A percentile compares a stretch with the other conserved stretches of the same genome.
Evolutionary conservation across 2,888 invertebrate genomes (phyloP).

Genomic region (Athrips mouffetella): DNA sequence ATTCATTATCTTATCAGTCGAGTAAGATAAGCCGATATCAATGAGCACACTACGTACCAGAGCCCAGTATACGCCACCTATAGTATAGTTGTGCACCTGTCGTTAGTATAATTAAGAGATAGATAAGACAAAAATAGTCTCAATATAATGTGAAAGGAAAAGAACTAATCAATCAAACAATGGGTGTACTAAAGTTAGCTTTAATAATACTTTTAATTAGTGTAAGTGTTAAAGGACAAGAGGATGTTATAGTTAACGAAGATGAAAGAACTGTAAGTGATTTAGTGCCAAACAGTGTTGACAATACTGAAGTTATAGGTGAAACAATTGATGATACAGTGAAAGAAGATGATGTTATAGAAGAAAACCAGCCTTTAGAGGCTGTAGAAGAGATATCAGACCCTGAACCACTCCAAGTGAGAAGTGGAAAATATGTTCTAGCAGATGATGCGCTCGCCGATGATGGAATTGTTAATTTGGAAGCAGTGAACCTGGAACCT

Average conservation of each 20-base stretch:
- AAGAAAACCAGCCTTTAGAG: constrained; percentile 33
- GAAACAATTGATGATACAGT: constrained; percentile 31
- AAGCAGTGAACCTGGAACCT: constrained; percentile 38
- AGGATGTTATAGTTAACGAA: constrained; percentile 47
- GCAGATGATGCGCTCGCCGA: constrained; percentile 47
- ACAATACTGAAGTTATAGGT: constrained; percentile 28
- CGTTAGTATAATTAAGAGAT: constrained; percentile 32
- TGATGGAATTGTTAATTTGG: constrained; percentile 45
- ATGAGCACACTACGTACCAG: constrained; percentile 57
- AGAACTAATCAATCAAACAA: no score
- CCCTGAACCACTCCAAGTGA: constrained; percentile 43
- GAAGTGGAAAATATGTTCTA: constrained; percentile 65
- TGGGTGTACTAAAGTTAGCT: constrained; percentile 58
- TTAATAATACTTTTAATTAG: constrained; percentile 53
- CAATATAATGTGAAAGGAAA: constrained; percentile 12
- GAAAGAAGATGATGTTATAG: constrained; percentile 29
- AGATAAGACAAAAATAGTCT: constrained; percentile 48
- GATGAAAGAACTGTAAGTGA: constrained; percentile 44
- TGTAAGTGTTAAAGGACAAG: constrained; percentile 61
- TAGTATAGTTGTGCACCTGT: constrained; percentile 62
- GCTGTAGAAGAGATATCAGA: constrained; percentile 45
- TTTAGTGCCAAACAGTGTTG: constrained; percentile 19
- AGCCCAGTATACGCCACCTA: constrained; percentile 58
- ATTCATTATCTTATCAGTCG: constrained; percentile 75
- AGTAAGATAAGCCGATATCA: constrained; percentile 67